Evolutionary conservation across 2,888 invertebrate species (phyloP), one percentile per base, ranked within the genome.

Genomic region (Caenorhabditis plicata): DNA sequence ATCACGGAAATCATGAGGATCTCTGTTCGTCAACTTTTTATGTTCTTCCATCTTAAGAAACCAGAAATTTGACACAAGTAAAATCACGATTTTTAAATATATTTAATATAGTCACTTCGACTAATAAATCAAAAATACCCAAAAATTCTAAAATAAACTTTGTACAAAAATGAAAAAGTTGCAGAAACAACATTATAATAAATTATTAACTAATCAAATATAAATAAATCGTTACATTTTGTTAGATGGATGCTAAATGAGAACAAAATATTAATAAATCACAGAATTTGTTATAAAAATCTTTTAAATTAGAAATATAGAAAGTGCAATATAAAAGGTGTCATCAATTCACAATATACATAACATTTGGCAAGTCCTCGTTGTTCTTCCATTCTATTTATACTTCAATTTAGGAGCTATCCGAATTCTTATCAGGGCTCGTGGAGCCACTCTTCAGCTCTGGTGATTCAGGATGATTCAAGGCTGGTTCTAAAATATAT

Each of bases 1-100:
- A 47, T 72, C 72, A 9, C 64, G 50, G 44, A 72, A 72, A 49
- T 72, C 70, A 45, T 72, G 72, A 9, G 72, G 72, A 13, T 41
- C 61, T 15, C 57, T 44, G 50, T 63, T 58, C 57, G 54, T 53
- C 39, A 35, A 33, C 31, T 36, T 26, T 27, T 29, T 25, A 22
- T 11, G n/a, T 35, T 38, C 4, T 38, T 53, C 40, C 11, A 27
- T 25, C 15, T 15, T 47, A 8, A 27, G n/a, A n/a, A n/a, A n/a
- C n/a, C n/a, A n/a, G n/a, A n/a, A n/a, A n/a, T n/a, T n/a, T n/a
- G n/a, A n/a, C n/a, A n/a, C n/a, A n/a, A n/a, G n/a, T n/a, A n/a
- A n/a, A n/a, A n/a, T n/a, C n/a, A n/a, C n/a, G n/a, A n/a, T n/a
- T n/a, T n/a, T n/a, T n/a, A n/a, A n/a, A n/a, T n/a, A n/a, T n/a